These are phyloP conservation scores for Haplochromis vanheusdeni DNA, from an alignment of 2,113 vertebrate species.

Conservation along the genomic window DNA sequence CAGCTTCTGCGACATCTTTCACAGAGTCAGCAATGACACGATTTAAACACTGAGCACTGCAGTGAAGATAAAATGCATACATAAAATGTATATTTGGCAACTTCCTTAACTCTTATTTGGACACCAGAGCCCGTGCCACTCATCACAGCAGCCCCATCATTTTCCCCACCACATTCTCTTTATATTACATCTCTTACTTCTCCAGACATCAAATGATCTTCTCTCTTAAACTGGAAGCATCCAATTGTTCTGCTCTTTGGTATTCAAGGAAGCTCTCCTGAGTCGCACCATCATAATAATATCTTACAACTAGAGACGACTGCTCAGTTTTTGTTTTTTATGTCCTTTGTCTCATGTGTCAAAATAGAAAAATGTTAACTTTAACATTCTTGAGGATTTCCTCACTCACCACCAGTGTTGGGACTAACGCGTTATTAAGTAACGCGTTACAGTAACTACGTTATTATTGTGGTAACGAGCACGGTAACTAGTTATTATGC, in stretches of 20 bases:
- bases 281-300: not conserved
- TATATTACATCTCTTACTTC: not conserved
- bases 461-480: no score
- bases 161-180: not conserved
- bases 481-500: no score
- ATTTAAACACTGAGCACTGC: no score
- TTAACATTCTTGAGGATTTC: not conserved
- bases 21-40: not conserved
- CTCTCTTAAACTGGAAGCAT: not conserved
- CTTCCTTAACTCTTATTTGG: no score
- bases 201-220: not conserved
- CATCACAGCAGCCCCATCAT: no score
- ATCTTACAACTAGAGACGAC: not conserved
- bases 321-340: not conserved
- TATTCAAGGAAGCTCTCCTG: not conserved
- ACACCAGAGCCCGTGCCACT: no score
- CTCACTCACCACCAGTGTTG: not conserved
- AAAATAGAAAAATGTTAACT: not conserved
- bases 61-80: no score
- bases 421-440: no score
- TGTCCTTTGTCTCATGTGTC: rapidly evolving
- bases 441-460: no score
- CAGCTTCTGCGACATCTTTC: not conserved
- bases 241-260: not conserved
- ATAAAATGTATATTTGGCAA: no score